A percentile compares a stretch with the other conserved stretches of the same genome.
Evolutionary conservation across 1,140 invertebrate genomes (phyloP).

Genomic region (Wiebesia pumilae): DNA sequence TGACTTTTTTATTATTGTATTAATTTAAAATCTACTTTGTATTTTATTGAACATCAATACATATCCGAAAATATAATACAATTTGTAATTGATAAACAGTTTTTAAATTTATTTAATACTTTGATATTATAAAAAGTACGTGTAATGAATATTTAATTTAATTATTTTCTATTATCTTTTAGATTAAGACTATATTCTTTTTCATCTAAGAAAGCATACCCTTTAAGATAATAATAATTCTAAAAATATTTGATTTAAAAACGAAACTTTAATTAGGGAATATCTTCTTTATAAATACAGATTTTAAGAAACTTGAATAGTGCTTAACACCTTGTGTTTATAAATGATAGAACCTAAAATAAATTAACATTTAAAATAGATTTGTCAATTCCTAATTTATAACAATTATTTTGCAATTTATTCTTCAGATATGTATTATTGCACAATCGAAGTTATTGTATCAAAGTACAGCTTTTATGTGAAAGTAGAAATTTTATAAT

Average conservation of each 20-base stretch:
- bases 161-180: not conserved
- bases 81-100: not conserved
- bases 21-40: not conserved
- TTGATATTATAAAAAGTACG: not conserved
- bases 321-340: not conserved
- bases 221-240: conserved; percentile 3
- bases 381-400: not conserved
- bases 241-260: conserved; percentile 18
- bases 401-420: not conserved
- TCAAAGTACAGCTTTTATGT: not conserved
- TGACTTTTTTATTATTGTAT: not conserved
- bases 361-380: not conserved
- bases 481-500: not conserved
- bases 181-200: not conserved
- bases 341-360: not conserved
- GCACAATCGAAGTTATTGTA: conserved; percentile 10
- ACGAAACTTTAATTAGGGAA: conserved; percentile 9
- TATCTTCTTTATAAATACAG: conserved; percentile 5
- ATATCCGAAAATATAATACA: not conserved
- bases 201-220: not conserved
- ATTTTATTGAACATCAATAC: not conserved
- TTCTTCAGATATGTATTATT: conserved; percentile 34
- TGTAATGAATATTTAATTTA: no score
- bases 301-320: not conserved
- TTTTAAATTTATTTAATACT: not conserved